These are phyloP conservation scores for Habroteleia sp. DNA, from an alignment of 2,888 invertebrate genomes.

Conservation along the genomic window DNA sequence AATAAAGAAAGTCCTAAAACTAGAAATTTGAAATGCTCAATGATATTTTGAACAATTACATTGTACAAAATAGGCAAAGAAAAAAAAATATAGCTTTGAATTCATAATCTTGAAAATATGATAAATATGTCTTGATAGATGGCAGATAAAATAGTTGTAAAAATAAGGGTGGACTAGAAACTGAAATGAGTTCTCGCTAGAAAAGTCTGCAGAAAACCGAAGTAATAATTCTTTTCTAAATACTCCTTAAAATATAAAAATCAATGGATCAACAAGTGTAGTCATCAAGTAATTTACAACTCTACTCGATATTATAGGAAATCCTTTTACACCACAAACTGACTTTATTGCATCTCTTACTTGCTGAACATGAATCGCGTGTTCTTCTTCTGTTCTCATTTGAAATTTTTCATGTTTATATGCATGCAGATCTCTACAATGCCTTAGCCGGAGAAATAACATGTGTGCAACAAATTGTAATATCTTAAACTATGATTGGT, in stretches of 20 bases:
- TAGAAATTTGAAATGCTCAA: conserved; percentile 53
- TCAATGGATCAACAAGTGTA: conserved; percentile 50
- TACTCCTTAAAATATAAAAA: conserved; percentile 46
- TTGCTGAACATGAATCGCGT: neutral
- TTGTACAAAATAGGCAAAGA: conserved; percentile 23
- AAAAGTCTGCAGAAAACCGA: conserved; percentile 33
- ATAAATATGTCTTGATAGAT: conserved; percentile 6
- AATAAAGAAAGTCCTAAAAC: conserved; percentile 30
- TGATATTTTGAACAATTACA: conserved; percentile 58
- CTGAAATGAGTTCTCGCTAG: neutral
- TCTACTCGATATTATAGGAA: conserved; percentile 4
- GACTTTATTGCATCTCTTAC: no score
- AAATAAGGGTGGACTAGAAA: conserved; percentile 1
- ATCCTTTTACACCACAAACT: conserved; percentile 16
- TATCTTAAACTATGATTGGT: neutral
- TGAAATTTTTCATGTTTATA: conserved; percentile 23
- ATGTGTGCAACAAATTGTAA: no score
- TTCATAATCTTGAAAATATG: conserved; percentile 13
- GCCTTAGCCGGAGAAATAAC: conserved; percentile 58
- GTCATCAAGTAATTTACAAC: conserved; percentile 14
- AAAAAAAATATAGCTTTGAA: conserved; percentile 8
- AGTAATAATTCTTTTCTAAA: conserved; percentile 19
- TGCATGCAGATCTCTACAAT: conserved; percentile 27
- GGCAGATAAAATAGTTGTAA: neutral
- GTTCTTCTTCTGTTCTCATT: conserved; percentile 16